Evolutionary conservation across 2,113 vertebrate genomes (phyloP).

Genomic region (Pholis gunnellus): DNA sequence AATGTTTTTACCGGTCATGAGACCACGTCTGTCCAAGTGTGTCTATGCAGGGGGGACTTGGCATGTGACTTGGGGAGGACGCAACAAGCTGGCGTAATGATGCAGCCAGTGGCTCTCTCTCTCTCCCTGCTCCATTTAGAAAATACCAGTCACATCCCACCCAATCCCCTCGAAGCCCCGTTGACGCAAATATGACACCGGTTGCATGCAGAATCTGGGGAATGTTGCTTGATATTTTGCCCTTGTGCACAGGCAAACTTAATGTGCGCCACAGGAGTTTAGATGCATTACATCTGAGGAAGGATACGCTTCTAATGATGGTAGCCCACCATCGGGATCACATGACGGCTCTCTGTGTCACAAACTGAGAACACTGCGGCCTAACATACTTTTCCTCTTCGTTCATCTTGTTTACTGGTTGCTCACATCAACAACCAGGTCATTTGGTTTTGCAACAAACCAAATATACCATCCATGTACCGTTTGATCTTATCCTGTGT

Average conservation of each 20-base stretch:
- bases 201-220: constrained; percentile 81
- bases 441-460: neutral
- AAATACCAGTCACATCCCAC: constrained; percentile 70
- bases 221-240: constrained; percentile 79
- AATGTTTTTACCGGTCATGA: constrained; percentile 72
- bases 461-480: neutral
- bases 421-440: neutral
- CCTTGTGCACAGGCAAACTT: constrained; percentile 57
- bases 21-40: constrained; percentile 68
- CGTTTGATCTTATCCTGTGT: neutral
- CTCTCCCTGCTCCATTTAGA: constrained; percentile 65
- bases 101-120: constrained; percentile 62
- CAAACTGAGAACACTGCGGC: neutral
- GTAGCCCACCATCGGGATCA: constrained; percentile 27
- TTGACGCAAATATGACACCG: constrained; percentile 81
- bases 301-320: constrained; percentile 35
- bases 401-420: constrained; percentile 20
- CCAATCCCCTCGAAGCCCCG: constrained; percentile 65
- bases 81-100: constrained; percentile 75
- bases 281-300: constrained; percentile 37
- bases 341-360: constrained; percentile 27
- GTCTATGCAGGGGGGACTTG: constrained; percentile 60
- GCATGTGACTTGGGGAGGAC: constrained; percentile 77
- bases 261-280: constrained; percentile 49
- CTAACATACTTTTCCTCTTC: constrained; percentile 14